A percentile compares a stretch with the other conserved stretches of the same genome.
phyloP scores from a whole-genome alignment of 2,797 vertebrate genomes.

The Muscicapa comitata region DNA sequence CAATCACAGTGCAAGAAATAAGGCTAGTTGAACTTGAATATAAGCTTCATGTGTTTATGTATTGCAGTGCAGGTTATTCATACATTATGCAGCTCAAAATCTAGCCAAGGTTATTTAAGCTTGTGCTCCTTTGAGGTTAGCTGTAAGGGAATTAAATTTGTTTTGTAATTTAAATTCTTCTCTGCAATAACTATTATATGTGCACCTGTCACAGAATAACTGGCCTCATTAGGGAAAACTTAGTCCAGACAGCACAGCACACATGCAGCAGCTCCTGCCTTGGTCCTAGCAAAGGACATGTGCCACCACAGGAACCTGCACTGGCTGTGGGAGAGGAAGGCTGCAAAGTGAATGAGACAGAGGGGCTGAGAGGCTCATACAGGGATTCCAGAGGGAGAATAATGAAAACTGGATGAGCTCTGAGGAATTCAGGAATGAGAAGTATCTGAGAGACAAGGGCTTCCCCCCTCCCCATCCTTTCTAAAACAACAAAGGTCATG shows the following conservation, averaged over 20 bases:
- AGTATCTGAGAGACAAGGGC: neutral
- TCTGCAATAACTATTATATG: neutral
- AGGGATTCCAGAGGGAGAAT: neutral
- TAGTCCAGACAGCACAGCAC: neutral
- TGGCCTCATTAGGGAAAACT: neutral
- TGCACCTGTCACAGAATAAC: neutral
- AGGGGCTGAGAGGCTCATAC: neutral
- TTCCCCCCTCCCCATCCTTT: neutral
- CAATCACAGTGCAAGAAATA: neutral
- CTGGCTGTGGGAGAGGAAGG: neutral
- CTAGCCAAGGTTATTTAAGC: constrained; percentile 24
- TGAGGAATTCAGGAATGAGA: neutral
- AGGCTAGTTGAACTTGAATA: neutral
- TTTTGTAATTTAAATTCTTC: constrained; percentile 16
- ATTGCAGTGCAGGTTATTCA: neutral
- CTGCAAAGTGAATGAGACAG: neutral
- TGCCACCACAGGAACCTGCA: neutral
- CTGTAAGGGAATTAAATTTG: neutral
- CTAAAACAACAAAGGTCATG: neutral
- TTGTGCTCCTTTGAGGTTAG: neutral
- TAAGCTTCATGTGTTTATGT: neutral
- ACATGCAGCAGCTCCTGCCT: neutral
- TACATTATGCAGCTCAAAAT: neutral
- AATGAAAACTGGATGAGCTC: neutral
- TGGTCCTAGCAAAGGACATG: neutral